A percentile compares a stretch with the other conserved stretches of the same genome.
Evolutionary conservation across 2,888 invertebrate species (phyloP).

Genomic region (Eurytoma californica): DNA sequence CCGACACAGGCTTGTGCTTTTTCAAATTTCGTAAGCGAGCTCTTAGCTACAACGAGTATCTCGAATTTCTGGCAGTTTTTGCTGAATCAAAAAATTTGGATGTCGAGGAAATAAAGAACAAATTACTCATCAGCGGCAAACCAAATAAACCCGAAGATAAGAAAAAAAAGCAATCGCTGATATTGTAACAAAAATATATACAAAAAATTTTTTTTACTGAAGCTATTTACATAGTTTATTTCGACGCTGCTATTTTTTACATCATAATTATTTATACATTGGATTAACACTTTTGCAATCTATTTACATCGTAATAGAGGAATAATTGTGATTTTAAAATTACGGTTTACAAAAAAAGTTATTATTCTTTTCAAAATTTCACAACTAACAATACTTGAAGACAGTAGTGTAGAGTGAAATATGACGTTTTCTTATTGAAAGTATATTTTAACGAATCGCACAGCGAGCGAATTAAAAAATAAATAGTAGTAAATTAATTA

Average conservation of each 20-base stretch:
- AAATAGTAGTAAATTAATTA: conserved; percentile 31
- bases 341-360: neutral
- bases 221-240: conserved; percentile 62
- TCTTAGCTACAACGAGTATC: conserved; percentile 64
- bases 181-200: neutral
- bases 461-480: conserved; percentile 24
- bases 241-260: conserved; percentile 48
- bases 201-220: conserved; percentile 41
- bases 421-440: neutral
- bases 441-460: too few species aligned
- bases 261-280: conserved; percentile 36
- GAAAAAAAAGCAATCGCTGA: conserved; percentile 6
- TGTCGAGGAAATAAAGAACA: conserved; percentile 61
- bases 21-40: conserved; percentile 69
- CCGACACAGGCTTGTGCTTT: conserved; percentile 66
- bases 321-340: neutral
- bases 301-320: conserved; percentile 17
- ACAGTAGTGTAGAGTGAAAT: conserved; percentile 31
- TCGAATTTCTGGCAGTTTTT: conserved; percentile 62
- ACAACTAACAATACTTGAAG: conserved; percentile 43
- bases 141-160: conserved; percentile 46
- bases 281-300: conserved; percentile 22
- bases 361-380: conserved; percentile 12
- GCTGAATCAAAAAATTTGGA: conserved; percentile 60
- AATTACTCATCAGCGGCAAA: conserved; percentile 62